Conservation (phyloP, 2,888 invertebrate species). For the Agonum fuliginosum region DNA sequence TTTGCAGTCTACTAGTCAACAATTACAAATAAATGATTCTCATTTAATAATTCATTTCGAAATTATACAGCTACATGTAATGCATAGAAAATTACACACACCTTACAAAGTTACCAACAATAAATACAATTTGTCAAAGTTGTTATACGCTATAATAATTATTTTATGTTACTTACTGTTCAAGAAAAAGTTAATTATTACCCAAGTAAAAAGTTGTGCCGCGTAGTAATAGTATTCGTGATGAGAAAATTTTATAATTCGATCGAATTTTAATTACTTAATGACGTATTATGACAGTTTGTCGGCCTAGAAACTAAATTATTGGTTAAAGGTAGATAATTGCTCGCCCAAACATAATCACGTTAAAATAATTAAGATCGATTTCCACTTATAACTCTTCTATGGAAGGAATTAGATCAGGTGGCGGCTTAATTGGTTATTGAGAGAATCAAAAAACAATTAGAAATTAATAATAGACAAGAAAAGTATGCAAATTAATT, state of each 20-base stretch:
- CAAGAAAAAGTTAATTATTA: conserved; percentile 30
- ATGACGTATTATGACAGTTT: conserved; percentile 40
- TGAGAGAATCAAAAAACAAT: conserved; percentile 3
- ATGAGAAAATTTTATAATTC: conserved; percentile 32
- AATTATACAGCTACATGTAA: conserved; percentile 3
- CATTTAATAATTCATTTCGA: conserved; percentile 21
- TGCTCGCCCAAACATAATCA: conserved; percentile 34
- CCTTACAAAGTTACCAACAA: conserved; percentile 5
- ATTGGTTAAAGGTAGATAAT: conserved; percentile 37
- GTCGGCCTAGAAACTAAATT: conserved; percentile 36
- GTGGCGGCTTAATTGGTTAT: conserved; percentile 15
- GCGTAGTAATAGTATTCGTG: conserved; percentile 1
- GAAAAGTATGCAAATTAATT: conserved; percentile 24
- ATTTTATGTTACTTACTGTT: conserved; percentile 18
- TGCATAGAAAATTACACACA: not conserved
- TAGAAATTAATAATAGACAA: not conserved
- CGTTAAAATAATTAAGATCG: conserved; percentile 40
- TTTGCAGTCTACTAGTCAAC: not conserved
- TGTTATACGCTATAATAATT: conserved; percentile 10
- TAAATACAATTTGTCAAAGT: conserved; percentile 8
- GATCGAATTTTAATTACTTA: conserved; percentile 40
- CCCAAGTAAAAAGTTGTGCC: not conserved
- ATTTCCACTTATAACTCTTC: conserved; percentile 19
- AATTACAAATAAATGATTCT: conserved; percentile 26
- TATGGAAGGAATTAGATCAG: conserved; percentile 8